Evolutionary conservation across 2,888 invertebrate species (phyloP).

Genomic region (Hydrotaea cyrtoneurina): DNA sequence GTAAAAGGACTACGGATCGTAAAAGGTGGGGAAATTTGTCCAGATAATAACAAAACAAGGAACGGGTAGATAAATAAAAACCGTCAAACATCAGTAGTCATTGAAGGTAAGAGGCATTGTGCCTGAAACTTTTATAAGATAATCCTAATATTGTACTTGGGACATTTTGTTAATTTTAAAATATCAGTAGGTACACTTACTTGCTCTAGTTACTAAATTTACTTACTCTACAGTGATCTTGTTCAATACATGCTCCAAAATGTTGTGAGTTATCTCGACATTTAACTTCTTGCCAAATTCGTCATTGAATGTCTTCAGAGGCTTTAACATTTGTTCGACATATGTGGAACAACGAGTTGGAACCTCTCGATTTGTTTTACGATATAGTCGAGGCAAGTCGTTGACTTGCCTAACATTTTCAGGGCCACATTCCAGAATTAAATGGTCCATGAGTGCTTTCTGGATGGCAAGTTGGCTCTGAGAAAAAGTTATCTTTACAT

Average conservation of each 20-base stretch:
- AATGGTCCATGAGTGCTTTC: conserved; percentile 89
- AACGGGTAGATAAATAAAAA: too few species aligned
- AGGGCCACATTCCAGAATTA: conserved; percentile 87
- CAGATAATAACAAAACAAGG: too few species aligned
- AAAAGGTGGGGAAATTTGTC: too few species aligned
- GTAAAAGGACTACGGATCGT: too few species aligned
- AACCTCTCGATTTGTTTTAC: conserved; percentile 93
- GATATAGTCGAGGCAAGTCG: conserved; percentile 95
- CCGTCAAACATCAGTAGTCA: too few species aligned
- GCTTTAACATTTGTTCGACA: conserved; percentile 85
- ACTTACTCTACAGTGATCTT: conserved; percentile 84
- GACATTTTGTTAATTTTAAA: too few species aligned
- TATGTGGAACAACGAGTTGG: conserved; percentile 92
- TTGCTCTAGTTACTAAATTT: too few species aligned
- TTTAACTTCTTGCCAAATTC: conserved; percentile 78
- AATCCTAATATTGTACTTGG: too few species aligned
- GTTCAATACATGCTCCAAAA: conserved; percentile 79
- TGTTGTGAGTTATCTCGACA: conserved; percentile 72
- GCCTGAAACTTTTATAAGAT: too few species aligned
- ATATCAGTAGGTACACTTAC: too few species aligned
- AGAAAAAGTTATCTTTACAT: conserved; percentile 70
- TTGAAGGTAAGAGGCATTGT: too few species aligned
- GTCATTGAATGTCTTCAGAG: conserved; percentile 82
- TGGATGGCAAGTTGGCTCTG: conserved; percentile 72
- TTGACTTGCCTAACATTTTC: conserved; percentile 89